phyloP scores from a whole-genome alignment of 1,140 invertebrate species.

The Eciton burchellii region DNA sequence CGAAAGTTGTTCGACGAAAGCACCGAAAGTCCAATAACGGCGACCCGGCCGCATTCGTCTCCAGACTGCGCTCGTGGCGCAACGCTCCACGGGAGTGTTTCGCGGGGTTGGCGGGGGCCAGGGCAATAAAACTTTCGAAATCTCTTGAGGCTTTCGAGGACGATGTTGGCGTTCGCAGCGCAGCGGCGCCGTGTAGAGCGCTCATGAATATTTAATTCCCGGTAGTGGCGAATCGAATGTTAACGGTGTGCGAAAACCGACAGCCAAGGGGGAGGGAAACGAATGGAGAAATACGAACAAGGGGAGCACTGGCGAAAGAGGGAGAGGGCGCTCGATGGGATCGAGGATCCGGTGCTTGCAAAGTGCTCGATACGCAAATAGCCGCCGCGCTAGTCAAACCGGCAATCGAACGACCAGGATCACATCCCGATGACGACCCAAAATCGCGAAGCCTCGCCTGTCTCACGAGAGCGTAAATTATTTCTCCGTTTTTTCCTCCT shows the following conservation, averaged over 20 bases:
- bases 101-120: constrained; percentile 16
- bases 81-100: constrained; percentile 33
- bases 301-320: too few species aligned
- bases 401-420: constrained; percentile 1
- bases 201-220: constrained; percentile 72
- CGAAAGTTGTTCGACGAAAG: constrained; percentile 14
- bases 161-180: constrained; percentile 39
- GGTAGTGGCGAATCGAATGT: constrained; percentile 62
- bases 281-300: constrained; percentile 47
- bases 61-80: constrained; percentile 36
- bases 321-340: neutral
- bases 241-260: constrained; percentile 66
- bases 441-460: constrained; percentile 15
- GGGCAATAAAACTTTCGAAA: constrained; percentile 71
- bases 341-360: constrained; percentile 34
- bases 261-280: constrained; percentile 18
- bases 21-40: constrained; percentile 16
- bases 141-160: constrained; percentile 63
- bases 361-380: constrained; percentile 47
- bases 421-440: neutral
- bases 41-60: constrained; percentile 17
- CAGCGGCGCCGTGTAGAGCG: constrained; percentile 32
- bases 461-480: constrained; percentile 22
- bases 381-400: constrained; percentile 14
- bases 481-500: constrained; percentile 12